Evolutionary conservation across 1,140 invertebrate genomes (phyloP).

Genomic region (Penaeus vannamei): DNA sequence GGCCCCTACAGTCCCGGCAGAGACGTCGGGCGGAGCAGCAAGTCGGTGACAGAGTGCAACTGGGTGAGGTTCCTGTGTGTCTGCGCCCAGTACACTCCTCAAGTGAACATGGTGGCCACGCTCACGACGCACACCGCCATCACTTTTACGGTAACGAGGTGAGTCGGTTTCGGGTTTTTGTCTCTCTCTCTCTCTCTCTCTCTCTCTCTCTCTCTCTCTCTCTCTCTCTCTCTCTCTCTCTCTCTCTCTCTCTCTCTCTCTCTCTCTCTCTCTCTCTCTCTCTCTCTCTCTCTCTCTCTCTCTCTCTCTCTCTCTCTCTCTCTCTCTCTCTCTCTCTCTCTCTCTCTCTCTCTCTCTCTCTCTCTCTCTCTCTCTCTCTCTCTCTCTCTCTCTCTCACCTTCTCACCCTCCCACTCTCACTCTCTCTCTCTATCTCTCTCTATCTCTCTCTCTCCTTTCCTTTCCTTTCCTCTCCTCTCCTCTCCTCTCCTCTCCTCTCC

Average conservation of each 20-base stretch:
- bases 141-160: constrained; percentile 47
- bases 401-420: no score
- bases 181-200: no score
- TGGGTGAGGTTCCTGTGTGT: constrained; percentile 50
- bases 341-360: no score
- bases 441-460: constrained; percentile 3
- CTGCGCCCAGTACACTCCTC: constrained; percentile 32
- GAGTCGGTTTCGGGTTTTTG: background rate
- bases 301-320: no score
- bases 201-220: no score
- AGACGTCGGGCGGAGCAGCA: background rate
- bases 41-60: constrained; percentile 34
- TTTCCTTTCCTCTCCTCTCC: background rate
- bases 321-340: no score
- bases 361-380: no score
- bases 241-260: no score
- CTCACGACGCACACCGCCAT: constrained; percentile 34
- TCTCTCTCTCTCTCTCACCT: no score
- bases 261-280: no score
- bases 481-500: background rate
- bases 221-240: no score
- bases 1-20: background rate
- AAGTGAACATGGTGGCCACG: constrained; percentile 44
- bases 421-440: constrained; percentile 13
- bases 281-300: no score